phyloP scores from a whole-genome alignment of 2,113 vertebrate genomes.

The Tupaia tana region DNA sequence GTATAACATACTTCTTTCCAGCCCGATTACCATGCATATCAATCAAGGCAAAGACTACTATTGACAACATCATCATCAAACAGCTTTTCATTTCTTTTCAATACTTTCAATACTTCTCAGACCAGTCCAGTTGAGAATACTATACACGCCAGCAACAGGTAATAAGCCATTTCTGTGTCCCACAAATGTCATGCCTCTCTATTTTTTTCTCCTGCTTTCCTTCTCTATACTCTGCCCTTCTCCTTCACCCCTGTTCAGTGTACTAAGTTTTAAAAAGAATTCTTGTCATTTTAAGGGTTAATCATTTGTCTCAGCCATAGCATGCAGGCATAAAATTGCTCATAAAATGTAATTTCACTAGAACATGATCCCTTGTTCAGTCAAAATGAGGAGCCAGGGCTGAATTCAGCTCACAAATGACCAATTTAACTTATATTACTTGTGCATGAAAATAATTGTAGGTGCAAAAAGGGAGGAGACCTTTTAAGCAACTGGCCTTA shows the following conservation, averaged over 20 bases:
- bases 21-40: too few relatives aligned
- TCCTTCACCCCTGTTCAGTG: background rate
- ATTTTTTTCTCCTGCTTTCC: background rate
- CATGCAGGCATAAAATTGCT: slow-evolving; percentile 14
- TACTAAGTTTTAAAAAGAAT: background rate
- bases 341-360: slow-evolving; percentile 45
- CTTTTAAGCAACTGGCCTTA: background rate
- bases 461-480: background rate
- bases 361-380: slow-evolving; percentile 18
- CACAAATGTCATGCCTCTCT: too few relatives aligned
- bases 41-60: too few relatives aligned
- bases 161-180: too few relatives aligned
- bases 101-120: too few relatives aligned
- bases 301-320: background rate
- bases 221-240: background rate
- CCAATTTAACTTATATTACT: slow-evolving; percentile 6
- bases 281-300: background rate
- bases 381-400: slow-evolving; percentile 42
- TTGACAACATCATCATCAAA: too few relatives aligned
- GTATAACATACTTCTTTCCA: too few relatives aligned
- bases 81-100: too few relatives aligned
- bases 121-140: too few relatives aligned
- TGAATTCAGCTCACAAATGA: slow-evolving; percentile 34
- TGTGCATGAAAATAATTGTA: slow-evolving; percentile 53
- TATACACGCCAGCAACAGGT: too few relatives aligned